Conservation (phyloP, 2,888 invertebrate species). For the Poecilobothrus nobilitatus region DNA sequence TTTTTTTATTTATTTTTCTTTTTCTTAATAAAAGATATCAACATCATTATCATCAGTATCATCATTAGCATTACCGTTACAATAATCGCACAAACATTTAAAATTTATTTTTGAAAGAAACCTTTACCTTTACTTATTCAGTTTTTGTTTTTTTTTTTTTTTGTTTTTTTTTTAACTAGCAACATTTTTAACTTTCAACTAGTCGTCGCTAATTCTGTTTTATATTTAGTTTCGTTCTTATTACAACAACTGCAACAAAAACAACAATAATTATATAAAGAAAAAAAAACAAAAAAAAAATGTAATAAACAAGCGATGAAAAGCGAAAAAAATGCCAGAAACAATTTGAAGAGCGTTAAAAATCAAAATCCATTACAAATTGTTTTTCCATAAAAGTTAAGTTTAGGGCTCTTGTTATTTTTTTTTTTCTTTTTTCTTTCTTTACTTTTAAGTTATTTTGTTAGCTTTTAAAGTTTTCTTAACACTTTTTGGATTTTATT, state of each 20-base stretch:
- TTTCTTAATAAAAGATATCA: neutral
- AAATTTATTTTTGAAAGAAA: no score
- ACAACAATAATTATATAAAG: neutral
- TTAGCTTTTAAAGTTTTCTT: neutral
- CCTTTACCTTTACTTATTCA: no score
- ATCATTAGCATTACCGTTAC: neutral
- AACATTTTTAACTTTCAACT: no score
- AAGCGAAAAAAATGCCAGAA: neutral
- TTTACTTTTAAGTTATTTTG: neutral
- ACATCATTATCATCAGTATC: neutral
- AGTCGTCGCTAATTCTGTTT: no score
- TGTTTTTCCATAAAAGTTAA: neutral
- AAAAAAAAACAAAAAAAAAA: neutral
- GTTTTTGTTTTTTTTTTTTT: no score
- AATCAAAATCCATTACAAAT: slow-evolving; percentile 3
- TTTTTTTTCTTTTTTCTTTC: neutral
- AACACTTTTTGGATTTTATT: neutral
- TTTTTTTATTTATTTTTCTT: neutral
- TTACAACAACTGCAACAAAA: no score
- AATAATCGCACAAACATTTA: no score
- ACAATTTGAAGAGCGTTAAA: neutral
- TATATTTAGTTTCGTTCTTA: no score
- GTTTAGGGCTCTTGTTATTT: neutral
- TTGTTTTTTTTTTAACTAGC: no score
- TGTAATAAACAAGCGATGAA: no score